Conservation (phyloP, 1,140 invertebrate genomes). For the Hycleus phaleratus region DNA sequence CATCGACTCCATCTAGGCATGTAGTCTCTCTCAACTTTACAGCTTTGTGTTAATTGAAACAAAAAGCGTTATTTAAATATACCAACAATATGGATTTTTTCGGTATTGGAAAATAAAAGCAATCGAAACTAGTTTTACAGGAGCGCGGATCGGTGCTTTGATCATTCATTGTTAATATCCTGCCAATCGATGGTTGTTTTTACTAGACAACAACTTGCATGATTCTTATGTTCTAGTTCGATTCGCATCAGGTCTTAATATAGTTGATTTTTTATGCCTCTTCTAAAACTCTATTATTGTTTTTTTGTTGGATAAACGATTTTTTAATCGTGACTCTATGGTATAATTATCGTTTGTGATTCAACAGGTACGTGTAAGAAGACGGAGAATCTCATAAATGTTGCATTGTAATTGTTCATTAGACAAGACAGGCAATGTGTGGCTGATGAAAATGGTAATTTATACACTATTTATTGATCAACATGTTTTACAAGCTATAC, state of each 20-base stretch:
- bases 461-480: slow-evolving; percentile 18
- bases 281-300: neutral
- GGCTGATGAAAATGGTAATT: slow-evolving; percentile 20
- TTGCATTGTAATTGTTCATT: slow-evolving; percentile 19
- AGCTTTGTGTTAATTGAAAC: too few relatives aligned
- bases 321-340: neutral
- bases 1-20: too few relatives aligned
- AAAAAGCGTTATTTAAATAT: too few relatives aligned
- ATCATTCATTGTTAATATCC: slow-evolving; percentile 6
- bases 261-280: neutral
- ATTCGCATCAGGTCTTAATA: slow-evolving; percentile 21
- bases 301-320: neutral
- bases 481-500: slow-evolving; percentile 16
- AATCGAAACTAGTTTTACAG: slow-evolving; percentile 21
- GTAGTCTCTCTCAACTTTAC: too few relatives aligned
- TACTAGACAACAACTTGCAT: slow-evolving; percentile 23
- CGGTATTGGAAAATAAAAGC: too few relatives aligned
- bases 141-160: slow-evolving; percentile 16
- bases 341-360: neutral
- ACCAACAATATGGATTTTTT: too few relatives aligned
- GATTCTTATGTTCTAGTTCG: slow-evolving; percentile 22
- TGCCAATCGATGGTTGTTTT: neutral
- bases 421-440: slow-evolving; percentile 9
- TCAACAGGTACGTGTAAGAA: neutral
- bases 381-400: slow-evolving; percentile 19